phyloP scores from a whole-genome alignment of 92 coral and sea anemone species.

The Siderastrea radians region DNA sequence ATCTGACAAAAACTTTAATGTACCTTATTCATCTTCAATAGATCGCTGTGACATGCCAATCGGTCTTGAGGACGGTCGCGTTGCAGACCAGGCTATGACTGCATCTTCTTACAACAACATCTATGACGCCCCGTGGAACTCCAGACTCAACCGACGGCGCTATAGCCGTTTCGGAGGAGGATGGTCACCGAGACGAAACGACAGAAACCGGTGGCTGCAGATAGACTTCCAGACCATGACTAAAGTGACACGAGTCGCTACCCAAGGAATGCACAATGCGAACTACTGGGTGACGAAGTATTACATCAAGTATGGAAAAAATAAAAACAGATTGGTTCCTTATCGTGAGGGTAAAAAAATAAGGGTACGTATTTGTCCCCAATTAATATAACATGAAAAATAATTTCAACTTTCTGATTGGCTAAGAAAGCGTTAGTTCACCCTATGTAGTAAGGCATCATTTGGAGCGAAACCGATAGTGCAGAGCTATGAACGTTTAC shows the following conservation, averaged over 20 bases:
- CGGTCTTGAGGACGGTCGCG: slow-evolving; percentile 82
- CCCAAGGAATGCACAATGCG: slow-evolving; percentile 70
- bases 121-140: slow-evolving; percentile 58
- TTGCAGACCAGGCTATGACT: slow-evolving; percentile 61
- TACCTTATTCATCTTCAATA: neutral
- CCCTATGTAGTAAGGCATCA: too few relatives aligned
- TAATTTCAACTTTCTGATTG: too few relatives aligned
- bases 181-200: slow-evolving; percentile 83
- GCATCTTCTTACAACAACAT: slow-evolving; percentile 69
- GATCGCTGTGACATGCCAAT: slow-evolving; percentile 76
- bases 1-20: too few relatives aligned
- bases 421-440: too few relatives aligned
- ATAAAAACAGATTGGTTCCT: slow-evolving; percentile 18
- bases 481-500: too few relatives aligned
- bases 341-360: slow-evolving; percentile 43
- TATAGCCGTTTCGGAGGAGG: slow-evolving; percentile 44
- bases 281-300: slow-evolving; percentile 73
- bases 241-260: slow-evolving; percentile 60
- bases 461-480: too few relatives aligned
- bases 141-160: slow-evolving; percentile 58
- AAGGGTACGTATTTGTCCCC: slow-evolving; percentile 14
- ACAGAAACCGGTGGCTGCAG: slow-evolving; percentile 71
- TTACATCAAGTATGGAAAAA: slow-evolving; percentile 49
- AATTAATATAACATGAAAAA: too few relatives aligned
- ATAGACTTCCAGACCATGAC: slow-evolving; percentile 65